Conservation (phyloP, 1,140 invertebrate genomes). For the Drosophila bocqueti region DNA sequence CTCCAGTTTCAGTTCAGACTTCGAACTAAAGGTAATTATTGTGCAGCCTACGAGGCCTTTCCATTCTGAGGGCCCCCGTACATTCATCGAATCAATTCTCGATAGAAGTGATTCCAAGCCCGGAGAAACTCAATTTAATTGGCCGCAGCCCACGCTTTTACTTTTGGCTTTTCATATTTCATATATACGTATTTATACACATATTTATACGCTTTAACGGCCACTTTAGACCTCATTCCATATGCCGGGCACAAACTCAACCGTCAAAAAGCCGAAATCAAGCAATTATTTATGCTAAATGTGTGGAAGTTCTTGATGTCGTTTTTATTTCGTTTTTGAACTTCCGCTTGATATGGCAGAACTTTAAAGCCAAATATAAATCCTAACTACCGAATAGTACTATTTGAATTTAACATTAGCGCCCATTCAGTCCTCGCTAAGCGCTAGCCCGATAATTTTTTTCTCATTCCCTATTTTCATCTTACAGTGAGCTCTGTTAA, state of each 20-base stretch:
- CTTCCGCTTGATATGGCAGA: constrained; percentile 42
- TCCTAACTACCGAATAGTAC: constrained; percentile 36
- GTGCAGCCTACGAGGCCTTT: constrained; percentile 42
- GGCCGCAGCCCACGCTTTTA: constrained; percentile 60
- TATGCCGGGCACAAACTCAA: constrained; percentile 59
- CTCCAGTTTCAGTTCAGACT: constrained; percentile 64
- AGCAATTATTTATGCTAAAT: constrained; percentile 77
- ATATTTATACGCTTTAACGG: constrained; percentile 58
- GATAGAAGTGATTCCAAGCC: constrained; percentile 29
- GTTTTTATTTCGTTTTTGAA: constrained; percentile 23
- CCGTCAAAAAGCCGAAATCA: constrained; percentile 58
- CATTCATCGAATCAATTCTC: constrained; percentile 54
- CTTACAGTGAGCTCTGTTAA: constrained; percentile 62
- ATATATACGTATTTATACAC: constrained; percentile 19
- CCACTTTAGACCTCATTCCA: constrained; percentile 60
- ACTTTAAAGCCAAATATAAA: constrained; percentile 41
- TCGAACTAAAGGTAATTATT: constrained; percentile 38
- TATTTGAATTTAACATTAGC: constrained; percentile 76
- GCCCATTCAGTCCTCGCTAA: constrained; percentile 25
- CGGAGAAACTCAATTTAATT: constrained; percentile 52
- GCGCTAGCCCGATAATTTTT: constrained; percentile 30
- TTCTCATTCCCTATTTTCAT: constrained; percentile 23
- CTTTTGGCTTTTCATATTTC: constrained; percentile 59
- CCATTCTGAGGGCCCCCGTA: constrained; percentile 30
- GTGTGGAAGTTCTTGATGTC: constrained; percentile 47